Conservation (phyloP, 2,113 vertebrate genomes). For the Chitala chitala region DNA sequence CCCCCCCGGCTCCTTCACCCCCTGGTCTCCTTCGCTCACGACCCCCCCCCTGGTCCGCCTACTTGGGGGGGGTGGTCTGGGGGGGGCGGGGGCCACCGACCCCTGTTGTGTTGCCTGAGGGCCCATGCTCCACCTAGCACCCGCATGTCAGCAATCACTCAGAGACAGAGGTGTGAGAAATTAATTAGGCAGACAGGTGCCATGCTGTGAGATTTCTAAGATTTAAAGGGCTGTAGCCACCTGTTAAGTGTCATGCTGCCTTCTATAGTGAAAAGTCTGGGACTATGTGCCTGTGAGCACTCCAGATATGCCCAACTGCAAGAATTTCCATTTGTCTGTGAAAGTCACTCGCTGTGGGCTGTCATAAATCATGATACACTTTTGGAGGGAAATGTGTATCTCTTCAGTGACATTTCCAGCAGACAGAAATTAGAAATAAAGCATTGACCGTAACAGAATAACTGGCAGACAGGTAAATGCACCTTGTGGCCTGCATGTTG, state of each 20-base stretch:
- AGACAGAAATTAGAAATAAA: too few relatives aligned
- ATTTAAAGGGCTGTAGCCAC: not conserved
- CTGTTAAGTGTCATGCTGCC: not conserved
- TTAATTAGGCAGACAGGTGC: not conserved
- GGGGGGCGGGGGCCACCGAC: not conserved
- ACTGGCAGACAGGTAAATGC: too few relatives aligned
- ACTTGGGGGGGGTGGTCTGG: not conserved
- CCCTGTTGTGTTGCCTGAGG: too few relatives aligned
- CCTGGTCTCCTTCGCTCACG: not conserved
- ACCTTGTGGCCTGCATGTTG: too few relatives aligned
- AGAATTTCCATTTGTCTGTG: not conserved
- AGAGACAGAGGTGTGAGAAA: not conserved
- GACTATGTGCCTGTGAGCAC: not conserved
- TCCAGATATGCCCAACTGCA: not conserved
- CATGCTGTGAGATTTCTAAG: not conserved
- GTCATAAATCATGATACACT: too few relatives aligned
- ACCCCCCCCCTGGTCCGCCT: not conserved
- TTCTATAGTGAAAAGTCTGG: not conserved
- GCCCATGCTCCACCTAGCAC: not conserved
- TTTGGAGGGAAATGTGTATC: too few relatives aligned
- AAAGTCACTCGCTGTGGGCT: not conserved
- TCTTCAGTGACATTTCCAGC: too few relatives aligned
- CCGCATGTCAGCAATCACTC: not conserved
- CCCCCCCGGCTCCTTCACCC: too few relatives aligned
- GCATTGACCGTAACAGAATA: too few relatives aligned